These are phyloP conservation scores for Ylistrum balloti DNA, from an alignment of 1,140 invertebrate genomes.

Conservation along the genomic window DNA sequence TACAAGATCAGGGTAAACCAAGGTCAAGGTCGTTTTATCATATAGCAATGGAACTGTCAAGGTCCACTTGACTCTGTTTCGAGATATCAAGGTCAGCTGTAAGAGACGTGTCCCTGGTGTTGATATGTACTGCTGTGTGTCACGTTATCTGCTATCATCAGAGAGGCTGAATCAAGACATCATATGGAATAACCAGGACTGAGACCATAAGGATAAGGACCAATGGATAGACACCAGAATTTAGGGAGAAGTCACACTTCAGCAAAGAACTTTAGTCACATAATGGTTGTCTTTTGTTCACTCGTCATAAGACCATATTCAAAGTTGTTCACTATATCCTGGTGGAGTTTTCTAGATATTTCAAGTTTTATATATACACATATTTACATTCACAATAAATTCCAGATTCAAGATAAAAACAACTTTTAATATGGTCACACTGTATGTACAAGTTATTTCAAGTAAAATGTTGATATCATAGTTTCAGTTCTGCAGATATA, in stretches of 20 bases:
- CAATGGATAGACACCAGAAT: background rate
- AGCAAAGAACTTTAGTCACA: no score
- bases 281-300: background rate
- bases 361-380: no score
- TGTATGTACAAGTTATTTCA: constrained; percentile 14
- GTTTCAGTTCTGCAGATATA: background rate
- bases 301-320: background rate
- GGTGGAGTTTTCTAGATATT: no score
- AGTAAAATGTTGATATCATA: background rate
- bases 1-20: no score
- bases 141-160: background rate
- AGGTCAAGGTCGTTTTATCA: background rate
- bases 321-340: no score
- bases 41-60: background rate
- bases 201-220: background rate
- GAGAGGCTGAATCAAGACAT: background rate
- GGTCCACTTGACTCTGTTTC: background rate
- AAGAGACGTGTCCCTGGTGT: background rate
- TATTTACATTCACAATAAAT: no score
- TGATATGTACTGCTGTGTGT: background rate
- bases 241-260: background rate
- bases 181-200: background rate
- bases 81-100: background rate
- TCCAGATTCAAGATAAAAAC: no score
- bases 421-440: constrained; percentile 8